Conservation (phyloP, 2,113 vertebrate species). For the Salvator merianae region DNA sequence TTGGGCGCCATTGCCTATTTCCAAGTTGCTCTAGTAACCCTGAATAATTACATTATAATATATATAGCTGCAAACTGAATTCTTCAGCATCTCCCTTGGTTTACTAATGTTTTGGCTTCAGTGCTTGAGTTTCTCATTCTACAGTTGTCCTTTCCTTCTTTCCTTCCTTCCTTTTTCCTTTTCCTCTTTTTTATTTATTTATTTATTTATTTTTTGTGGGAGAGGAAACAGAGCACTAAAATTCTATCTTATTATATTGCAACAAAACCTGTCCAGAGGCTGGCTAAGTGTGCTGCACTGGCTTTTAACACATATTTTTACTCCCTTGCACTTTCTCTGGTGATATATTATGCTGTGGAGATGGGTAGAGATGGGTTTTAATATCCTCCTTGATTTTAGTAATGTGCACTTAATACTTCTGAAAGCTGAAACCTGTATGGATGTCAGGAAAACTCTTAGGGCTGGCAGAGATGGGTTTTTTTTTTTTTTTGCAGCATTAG, state of each 20-base stretch:
- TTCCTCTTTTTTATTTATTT: not conserved
- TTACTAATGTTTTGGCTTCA: too few relatives aligned
- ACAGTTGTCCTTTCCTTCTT: not conserved
- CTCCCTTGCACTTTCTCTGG: not conserved
- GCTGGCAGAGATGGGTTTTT: too few relatives aligned
- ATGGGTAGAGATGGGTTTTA: not conserved
- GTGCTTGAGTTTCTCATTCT: not conserved
- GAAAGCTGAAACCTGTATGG: not conserved
- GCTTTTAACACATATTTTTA: not conserved
- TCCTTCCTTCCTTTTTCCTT: not conserved
- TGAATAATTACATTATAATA: not conserved
- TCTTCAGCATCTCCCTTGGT: not conserved
- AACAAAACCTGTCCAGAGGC: not conserved
- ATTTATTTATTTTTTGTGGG: not conserved
- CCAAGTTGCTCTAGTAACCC: not conserved
- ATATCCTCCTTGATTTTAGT: not conserved
- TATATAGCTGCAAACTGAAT: not conserved
- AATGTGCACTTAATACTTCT: not conserved
- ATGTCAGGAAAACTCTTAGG: not conserved
- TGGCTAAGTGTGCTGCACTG: not conserved
- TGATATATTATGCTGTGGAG: not conserved
- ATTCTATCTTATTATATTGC: not conserved
- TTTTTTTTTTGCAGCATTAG: not conserved
- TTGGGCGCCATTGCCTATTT: too few relatives aligned
- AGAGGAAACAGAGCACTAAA: not conserved